Evolutionary conservation across 1,140 invertebrate genomes (phyloP).

Genomic region (Aethina tumida): DNA sequence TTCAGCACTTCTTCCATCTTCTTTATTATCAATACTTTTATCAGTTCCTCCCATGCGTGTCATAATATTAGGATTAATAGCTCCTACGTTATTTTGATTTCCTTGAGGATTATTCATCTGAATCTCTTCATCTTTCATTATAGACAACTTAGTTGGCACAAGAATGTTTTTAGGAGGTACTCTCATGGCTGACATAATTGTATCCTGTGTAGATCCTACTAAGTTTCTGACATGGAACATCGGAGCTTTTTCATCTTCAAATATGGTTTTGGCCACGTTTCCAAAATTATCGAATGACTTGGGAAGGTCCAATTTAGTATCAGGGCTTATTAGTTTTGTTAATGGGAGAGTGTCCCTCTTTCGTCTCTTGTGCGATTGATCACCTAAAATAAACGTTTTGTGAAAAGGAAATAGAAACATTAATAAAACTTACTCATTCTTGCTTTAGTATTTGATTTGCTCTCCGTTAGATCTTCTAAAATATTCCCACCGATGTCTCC

Average conservation of each 20-base stretch:
- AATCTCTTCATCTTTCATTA: slow-evolving; percentile 14
- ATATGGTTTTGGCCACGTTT: slow-evolving; percentile 19
- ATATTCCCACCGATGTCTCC: too few relatives aligned
- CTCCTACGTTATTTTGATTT: neutral
- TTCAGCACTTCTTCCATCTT: too few relatives aligned
- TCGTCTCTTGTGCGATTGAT: too few relatives aligned
- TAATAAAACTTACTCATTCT: too few relatives aligned
- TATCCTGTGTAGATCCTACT: slow-evolving; percentile 20
- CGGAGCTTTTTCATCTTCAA: slow-evolving; percentile 24
- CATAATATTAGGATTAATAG: slow-evolving; percentile 5
- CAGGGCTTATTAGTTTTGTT: slow-evolving; percentile 15
- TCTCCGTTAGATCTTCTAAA: too few relatives aligned
- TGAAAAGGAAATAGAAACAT: too few relatives aligned
- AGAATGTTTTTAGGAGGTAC: slow-evolving; percentile 25
- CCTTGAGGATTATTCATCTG: too few relatives aligned
- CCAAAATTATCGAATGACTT: slow-evolving; percentile 24
- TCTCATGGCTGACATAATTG: slow-evolving; percentile 18
- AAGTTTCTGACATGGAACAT: slow-evolving; percentile 25
- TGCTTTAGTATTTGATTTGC: too few relatives aligned
- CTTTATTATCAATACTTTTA: too few relatives aligned
- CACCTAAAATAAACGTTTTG: too few relatives aligned
- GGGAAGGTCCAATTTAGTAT: slow-evolving; percentile 20
- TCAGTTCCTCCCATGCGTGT: too few relatives aligned
- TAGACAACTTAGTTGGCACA: slow-evolving; percentile 23
- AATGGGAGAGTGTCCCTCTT: too few relatives aligned